Percentiles rank a stretch among this genome's conserved stretches.
These are phyloP conservation scores for Melanerpes formicivorus DNA, from an alignment of 2,113 vertebrate genomes.

Conservation along the genomic window DNA sequence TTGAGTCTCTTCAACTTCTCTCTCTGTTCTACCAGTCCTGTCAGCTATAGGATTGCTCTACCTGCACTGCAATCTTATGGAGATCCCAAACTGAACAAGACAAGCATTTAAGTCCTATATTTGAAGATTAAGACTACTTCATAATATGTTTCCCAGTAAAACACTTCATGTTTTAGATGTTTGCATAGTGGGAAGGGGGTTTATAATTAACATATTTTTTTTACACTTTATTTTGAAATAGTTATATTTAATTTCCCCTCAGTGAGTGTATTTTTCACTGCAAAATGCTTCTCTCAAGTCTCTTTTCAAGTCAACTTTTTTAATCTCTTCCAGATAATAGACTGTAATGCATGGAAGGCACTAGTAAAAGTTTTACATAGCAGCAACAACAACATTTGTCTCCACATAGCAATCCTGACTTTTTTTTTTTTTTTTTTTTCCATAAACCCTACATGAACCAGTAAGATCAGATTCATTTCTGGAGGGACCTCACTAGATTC, in stretches of 20 bases:
- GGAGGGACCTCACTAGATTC: background rate
- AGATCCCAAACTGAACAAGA: background rate
- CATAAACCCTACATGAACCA: background rate
- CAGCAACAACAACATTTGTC: background rate
- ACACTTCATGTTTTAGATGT: accelerated
- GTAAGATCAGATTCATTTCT: background rate
- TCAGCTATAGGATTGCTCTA: background rate
- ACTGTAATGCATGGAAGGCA: background rate
- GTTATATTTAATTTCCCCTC: background rate
- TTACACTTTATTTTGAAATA: background rate
- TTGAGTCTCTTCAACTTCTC: background rate
- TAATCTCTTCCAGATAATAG: background rate
- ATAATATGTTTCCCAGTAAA: background rate
- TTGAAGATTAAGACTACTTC: background rate
- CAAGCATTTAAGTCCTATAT: background rate
- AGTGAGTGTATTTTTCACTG: background rate
- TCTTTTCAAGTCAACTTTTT: background rate
- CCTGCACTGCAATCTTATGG: background rate
- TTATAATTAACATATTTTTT: too few relatives aligned
- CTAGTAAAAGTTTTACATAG: background rate
- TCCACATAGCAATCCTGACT: background rate
- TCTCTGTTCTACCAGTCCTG: background rate
- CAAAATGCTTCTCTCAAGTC: background rate
- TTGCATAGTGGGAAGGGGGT: background rate
- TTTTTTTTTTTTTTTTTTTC: background rate